Percentiles rank a stretch among this genome's conserved stretches.
These are phyloP conservation scores for Cybosia mesomella DNA, from an alignment of 2,888 invertebrate genomes.

Conservation along the genomic window DNA sequence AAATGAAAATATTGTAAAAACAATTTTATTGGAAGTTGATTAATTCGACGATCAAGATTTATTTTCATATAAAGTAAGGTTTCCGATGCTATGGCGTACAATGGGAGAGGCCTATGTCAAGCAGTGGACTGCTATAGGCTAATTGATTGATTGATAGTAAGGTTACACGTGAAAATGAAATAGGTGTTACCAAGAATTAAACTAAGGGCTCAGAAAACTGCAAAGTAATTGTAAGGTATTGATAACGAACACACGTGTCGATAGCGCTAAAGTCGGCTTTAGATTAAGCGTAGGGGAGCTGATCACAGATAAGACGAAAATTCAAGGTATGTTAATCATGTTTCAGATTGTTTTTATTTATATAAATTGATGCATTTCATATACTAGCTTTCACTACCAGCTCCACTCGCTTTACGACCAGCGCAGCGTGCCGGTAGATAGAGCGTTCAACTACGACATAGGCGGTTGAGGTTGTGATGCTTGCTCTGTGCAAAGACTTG, in stretches of 20 bases:
- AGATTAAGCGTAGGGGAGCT: constrained; percentile 3
- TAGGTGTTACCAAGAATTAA: neutral
- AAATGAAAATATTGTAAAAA: too few species aligned
- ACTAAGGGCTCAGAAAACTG: neutral
- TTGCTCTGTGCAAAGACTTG: too few species aligned
- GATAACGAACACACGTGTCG: constrained; percentile 9
- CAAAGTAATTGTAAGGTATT: neutral
- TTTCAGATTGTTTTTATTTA: constrained; percentile 4
- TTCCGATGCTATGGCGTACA: too few species aligned
- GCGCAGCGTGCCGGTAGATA: too few species aligned
- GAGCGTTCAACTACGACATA: too few species aligned
- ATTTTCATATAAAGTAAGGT: neutral
- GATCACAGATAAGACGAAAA: constrained; percentile 14
- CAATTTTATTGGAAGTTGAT: too few species aligned
- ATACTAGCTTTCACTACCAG: neutral
- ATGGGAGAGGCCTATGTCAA: too few species aligned
- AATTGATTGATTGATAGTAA: too few species aligned
- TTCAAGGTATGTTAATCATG: constrained; percentile 18
- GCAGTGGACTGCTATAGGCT: too few species aligned
- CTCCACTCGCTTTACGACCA: neutral
- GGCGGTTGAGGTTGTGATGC: too few species aligned
- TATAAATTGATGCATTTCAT: neutral
- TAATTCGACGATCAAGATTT: neutral
- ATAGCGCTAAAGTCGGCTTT: constrained; percentile 7
- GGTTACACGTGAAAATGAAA: neutral